Evolutionary conservation across 2,113 vertebrate genomes (phyloP).

Genomic region (Strix uralensis): DNA sequence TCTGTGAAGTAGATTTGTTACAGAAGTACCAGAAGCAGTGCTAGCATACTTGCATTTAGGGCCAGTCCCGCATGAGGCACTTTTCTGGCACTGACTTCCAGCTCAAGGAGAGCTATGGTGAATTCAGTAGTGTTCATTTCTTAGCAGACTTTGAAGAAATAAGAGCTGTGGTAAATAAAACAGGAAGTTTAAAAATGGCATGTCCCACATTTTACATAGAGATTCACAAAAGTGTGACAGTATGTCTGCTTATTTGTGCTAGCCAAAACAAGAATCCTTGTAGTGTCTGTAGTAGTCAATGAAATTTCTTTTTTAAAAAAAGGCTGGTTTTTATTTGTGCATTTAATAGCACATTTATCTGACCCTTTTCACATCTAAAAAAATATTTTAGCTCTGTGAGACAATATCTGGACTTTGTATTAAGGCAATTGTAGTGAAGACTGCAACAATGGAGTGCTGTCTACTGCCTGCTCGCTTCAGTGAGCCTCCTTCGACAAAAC

Average conservation of each 20-base stretch:
- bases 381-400: not conserved
- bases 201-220: not conserved
- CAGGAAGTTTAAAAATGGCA: not conserved
- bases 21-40: not conserved
- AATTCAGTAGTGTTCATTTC: not conserved
- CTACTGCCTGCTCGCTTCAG: not conserved
- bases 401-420: not conserved
- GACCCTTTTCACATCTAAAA: not conserved
- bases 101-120: not conserved
- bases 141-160: not conserved
- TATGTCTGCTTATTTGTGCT: not conserved
- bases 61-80: not conserved
- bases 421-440: not conserved
- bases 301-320: not conserved
- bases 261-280: not conserved
- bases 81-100: not conserved
- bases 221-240: not conserved
- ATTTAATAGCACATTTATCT: not conserved
- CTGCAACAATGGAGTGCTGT: not conserved
- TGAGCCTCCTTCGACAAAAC: not conserved
- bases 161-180: not conserved
- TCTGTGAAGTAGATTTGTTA: not conserved
- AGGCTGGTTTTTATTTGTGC: not conserved
- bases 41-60: too few species aligned
- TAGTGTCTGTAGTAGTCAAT: not conserved